Base-by-base conservation (phyloP, 1,140 invertebrate species). In the Nautilus pompilius region DNA sequence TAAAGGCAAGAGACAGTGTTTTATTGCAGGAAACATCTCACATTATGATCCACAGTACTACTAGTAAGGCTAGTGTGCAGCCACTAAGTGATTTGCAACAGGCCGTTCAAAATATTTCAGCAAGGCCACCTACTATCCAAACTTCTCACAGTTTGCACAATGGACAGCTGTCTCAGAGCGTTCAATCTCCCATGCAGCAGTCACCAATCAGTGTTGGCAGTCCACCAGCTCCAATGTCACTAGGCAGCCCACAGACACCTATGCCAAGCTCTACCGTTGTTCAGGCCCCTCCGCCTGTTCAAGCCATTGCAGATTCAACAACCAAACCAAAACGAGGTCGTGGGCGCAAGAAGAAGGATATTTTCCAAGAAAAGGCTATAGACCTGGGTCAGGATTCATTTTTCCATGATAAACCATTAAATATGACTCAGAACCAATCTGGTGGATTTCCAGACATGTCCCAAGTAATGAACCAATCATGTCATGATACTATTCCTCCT, bases 281-380 rank as follows among this genome's bases (percentile, higher is more conserved):
- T 17, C 68, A 68, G 22, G 51, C 71, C 17, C 60, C 71, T 58
- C 67, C 67, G 28, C 58, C 74, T 20, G 65, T 81, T 15, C 79
- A 81, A 61, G 76, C 79, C 3, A 67, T 74, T 30, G 72, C 79
- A 15, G 79, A 81, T 60, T 80, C 79, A 13, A 75, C 77, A n/a
- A 76, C 78, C 17, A 78, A 78, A 60, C 77, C 73, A 62, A 79
- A 80, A 55, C 69, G 22, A 64, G 71, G 54, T 15, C 33, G 60
- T 34, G 64, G 60, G 45, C 60, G 67, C 17, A 74, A 75, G 65
- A 77, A 75, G 60, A 74, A 74, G 33, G 70, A 68, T 20, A 62
- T 53, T 26, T 15, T 53, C 17, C 29, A 53, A 28, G 49, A 53
- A 6, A 53, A 53, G 29, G 49, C 49, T 53, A 22, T 53, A 28